phyloP scores from a whole-genome alignment of 2,113 vertebrate genomes.

The Archocentrus centrarchus region DNA sequence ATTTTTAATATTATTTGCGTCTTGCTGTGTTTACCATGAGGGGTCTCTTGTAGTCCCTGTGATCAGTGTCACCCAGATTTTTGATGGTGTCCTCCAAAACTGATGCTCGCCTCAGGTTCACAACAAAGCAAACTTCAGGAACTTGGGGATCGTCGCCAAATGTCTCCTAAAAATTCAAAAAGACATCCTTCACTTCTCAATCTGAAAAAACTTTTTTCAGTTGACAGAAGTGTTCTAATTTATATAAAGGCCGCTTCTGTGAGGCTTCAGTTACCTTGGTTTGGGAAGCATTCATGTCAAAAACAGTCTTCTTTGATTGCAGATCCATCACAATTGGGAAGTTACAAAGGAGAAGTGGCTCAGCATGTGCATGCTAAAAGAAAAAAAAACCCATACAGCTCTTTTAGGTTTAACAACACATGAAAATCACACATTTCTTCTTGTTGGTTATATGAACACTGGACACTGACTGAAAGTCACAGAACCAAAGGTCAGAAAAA shows the following conservation, averaged over 20 bases:
- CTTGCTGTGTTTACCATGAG: slow-evolving; percentile 43
- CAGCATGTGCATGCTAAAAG: neutral
- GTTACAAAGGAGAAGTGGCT: slow-evolving; percentile 47
- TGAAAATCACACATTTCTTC: neutral
- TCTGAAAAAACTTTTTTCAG: neutral
- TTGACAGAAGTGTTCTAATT: too few species aligned
- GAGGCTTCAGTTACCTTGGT: neutral
- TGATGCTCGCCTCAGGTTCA: slow-evolving; percentile 32
- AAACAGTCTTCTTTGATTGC: slow-evolving; percentile 45
- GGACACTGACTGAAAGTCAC: neutral
- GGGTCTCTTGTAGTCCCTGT: slow-evolving; percentile 25
- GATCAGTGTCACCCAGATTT: slow-evolving; percentile 1
- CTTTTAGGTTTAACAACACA: fast-evolving
- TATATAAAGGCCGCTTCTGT: too few species aligned
- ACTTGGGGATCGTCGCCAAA: fast-evolving
- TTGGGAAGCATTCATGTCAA: fast-evolving
- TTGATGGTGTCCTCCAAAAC: slow-evolving; percentile 56
- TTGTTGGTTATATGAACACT: neutral
- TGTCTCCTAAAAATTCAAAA: too few species aligned
- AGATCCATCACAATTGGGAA: slow-evolving; percentile 70
- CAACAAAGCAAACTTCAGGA: fast-evolving
- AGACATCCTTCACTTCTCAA: fast-evolving
- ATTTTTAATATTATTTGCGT: neutral
- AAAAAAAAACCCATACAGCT: neutral
- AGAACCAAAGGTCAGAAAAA: fast-evolving